These are phyloP conservation scores for Peromyscus nudipes DNA, from an alignment of 2,797 vertebrate genomes.

Conservation along the genomic window DNA sequence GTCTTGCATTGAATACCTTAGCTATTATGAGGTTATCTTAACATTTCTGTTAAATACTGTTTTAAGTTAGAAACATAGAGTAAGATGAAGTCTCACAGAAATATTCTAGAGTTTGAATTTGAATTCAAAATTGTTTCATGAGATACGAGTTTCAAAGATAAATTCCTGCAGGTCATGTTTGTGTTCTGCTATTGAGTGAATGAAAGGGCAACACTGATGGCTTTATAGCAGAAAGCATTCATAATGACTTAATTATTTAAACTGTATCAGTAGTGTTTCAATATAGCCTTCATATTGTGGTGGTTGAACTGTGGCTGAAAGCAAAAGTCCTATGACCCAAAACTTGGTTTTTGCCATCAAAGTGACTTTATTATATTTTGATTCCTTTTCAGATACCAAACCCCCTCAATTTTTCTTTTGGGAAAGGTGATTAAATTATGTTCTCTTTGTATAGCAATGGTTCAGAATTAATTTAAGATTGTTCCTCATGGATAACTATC, in stretches of 20 bases:
- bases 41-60: not conserved
- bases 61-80: slow-evolving; percentile 11
- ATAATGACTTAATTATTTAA: not conserved
- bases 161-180: not conserved
- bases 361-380: not conserved
- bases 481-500: not conserved
- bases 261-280: not conserved
- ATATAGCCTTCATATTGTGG: not conserved
- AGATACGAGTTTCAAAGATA: not conserved
- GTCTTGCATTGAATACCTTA: not conserved
- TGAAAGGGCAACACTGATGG: not conserved
- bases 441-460: slow-evolving; percentile 9
- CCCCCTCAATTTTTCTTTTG: not conserved
- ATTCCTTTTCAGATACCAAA: not conserved
- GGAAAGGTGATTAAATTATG: not conserved
- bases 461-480: slow-evolving; percentile 32
- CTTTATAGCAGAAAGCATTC: not conserved
- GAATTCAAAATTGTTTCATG: not conserved
- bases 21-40: not conserved
- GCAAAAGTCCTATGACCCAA: not conserved
- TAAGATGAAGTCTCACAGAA: not conserved
- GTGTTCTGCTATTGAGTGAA: not conserved
- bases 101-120: not conserved
- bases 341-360: not conserved
- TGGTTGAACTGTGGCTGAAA: slow-evolving; percentile 6